A percentile compares a stretch with the other conserved stretches of the same genome.
These are phyloP conservation scores for Chrysina gloriosa DNA, from an alignment of 2,888 invertebrate species.

Conservation along the genomic window DNA sequence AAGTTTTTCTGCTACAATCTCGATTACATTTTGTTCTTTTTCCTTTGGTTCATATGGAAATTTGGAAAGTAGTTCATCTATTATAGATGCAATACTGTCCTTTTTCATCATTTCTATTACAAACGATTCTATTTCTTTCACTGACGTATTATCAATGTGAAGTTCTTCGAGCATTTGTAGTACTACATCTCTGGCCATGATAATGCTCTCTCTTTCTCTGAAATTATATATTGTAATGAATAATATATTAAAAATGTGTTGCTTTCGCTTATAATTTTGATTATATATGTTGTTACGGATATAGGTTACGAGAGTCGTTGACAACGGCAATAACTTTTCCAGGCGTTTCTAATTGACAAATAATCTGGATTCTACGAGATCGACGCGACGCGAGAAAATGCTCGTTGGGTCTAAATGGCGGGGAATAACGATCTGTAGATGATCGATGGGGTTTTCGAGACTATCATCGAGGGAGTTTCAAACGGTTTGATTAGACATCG, in stretches of 20 bases:
- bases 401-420: too few relatives aligned
- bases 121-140: conserved; percentile 50
- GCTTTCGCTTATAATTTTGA: background rate
- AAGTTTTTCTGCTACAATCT: conserved; percentile 57
- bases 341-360: too few relatives aligned
- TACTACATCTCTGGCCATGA: conserved; percentile 52
- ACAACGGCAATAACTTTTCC: too few relatives aligned
- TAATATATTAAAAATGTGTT: background rate
- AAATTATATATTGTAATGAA: conserved; percentile 12
- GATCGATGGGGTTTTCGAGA: too few relatives aligned
- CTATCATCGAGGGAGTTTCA: too few relatives aligned
- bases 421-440: too few relatives aligned
- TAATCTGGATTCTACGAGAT: too few relatives aligned
- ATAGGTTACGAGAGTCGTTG: too few relatives aligned
- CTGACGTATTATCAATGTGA: conserved; percentile 45
- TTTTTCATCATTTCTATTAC: conserved; percentile 52
- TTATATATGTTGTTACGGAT: too few relatives aligned
- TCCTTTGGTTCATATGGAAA: conserved; percentile 54
- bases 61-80: conserved; percentile 54
- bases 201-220: conserved; percentile 17
- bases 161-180: conserved; percentile 54
- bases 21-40: conserved; percentile 54
- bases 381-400: too few relatives aligned
- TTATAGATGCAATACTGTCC: conserved; percentile 54
- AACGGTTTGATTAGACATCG: too few relatives aligned